Evolutionary conservation across 53 echinoderm and acorn worm genomes (phyloP).

Genomic region (Mesocentrotus franciscanus): DNA sequence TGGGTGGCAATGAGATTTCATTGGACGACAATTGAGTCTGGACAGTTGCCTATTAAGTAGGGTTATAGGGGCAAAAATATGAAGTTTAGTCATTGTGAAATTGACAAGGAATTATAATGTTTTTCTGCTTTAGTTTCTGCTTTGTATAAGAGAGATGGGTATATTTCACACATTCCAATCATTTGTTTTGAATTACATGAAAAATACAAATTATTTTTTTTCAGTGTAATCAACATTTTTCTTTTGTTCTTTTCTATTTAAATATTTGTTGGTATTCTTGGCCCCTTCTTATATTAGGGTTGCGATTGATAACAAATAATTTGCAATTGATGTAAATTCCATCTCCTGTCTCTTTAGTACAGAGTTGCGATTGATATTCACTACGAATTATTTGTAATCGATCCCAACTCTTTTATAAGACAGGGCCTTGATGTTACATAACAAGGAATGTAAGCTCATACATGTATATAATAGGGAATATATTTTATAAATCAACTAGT

Average conservation of each 20-base stretch:
- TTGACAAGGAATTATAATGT: background rate
- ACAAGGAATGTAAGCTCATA: no score
- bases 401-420: no score
- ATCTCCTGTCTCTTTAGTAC: no score
- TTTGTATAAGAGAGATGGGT: background rate
- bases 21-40: background rate
- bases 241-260: no score
- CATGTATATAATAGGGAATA: background rate
- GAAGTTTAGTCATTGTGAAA: background rate
- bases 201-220: background rate
- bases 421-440: no score
- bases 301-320: no score
- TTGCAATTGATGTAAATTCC: no score
- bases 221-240: no score
- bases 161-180: background rate
- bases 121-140: background rate
- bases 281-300: no score
- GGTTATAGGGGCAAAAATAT: background rate
- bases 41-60: background rate
- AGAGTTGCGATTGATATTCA: no score
- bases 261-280: no score
- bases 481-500: background rate
- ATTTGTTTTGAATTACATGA: background rate
- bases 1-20: slow-evolving; percentile 6
- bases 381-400: no score